Evolutionary conservation across 2,113 vertebrate species (phyloP), one percentile per base, ranked within the genome.

Genomic region (Hippocampus barbouri): DNA sequence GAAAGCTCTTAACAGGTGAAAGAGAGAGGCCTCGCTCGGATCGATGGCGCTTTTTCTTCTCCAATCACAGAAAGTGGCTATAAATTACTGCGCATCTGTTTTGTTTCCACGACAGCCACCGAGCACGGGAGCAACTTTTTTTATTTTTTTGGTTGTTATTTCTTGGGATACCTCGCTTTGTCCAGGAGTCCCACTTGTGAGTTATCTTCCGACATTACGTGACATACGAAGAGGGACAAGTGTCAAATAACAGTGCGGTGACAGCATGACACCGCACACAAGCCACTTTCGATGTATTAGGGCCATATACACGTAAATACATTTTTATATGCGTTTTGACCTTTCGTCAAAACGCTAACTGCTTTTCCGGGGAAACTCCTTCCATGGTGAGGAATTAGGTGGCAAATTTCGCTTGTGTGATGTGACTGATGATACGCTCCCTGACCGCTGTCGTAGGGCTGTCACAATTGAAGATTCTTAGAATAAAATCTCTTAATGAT

Each of bases 1-100:
- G 93, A 97, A 96, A 96, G 96, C 96, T 97, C 95, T 96, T 95
- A 96, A 95, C 94, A 96, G 95, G 96, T 96, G 94, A 95, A 95
- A 92, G 90, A 89, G 88, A 93, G 94, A 88, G 94, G 92, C 92
- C 92, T 18, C 15, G 47, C 47, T 79, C 69, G 78, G 94, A 97
- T 98, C 95, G 90, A 98, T 96, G 92, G 15, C 66, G 79, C 87
- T 93, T 93, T 95, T 94, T 96, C 94, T 92, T 93, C 93, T 94
- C 94, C 95, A 96, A 96, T 98, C 95, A 95, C 90, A 95, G 91
- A 96, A 94, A 98, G 96, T 98, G 95, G 93, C 90, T 91, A 96
- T 98, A 96, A 98, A 97, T 98, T 95, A 95, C 85, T 91, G 90
- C 92, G 94, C 95, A 96, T 96, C 95, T 90, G 90, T 93, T 86